Conservation (phyloP, 2,797 vertebrate genomes). For the Hypotaenidia okinawae region DNA sequence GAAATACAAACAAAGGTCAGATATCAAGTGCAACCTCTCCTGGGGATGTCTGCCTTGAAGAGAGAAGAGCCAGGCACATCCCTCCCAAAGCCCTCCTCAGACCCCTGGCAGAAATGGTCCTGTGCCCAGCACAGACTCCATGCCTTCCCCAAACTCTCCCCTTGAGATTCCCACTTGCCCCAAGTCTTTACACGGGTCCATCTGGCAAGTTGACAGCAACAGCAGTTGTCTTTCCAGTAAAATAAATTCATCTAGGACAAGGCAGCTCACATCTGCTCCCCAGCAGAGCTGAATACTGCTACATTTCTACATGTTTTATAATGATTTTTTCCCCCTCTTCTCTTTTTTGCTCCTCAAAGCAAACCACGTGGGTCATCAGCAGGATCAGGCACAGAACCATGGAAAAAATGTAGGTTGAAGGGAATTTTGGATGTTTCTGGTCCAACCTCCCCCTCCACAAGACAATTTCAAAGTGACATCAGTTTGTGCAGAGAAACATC, state of each 20-base stretch:
- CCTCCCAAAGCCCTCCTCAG: neutral
- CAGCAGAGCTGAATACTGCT: neutral
- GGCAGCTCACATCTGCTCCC: slow-evolving; percentile 43
- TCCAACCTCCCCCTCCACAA: neutral
- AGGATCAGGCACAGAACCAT: neutral
- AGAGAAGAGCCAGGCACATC: neutral
- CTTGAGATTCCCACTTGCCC: neutral
- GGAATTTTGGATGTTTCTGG: neutral
- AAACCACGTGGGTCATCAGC: neutral
- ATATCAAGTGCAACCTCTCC: neutral
- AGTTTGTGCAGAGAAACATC: neutral
- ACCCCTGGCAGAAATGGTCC: neutral
- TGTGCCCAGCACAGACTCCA: neutral
- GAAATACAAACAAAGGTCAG: neutral
- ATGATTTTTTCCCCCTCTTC: neutral
- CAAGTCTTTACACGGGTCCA: neutral
- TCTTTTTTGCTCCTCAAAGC: neutral
- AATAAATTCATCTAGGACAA: slow-evolving; percentile 7
- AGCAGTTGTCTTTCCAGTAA: slow-evolving; percentile 13
- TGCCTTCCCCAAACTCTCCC: neutral
- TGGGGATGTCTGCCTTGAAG: neutral
- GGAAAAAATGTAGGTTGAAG: neutral
- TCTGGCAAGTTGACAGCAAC: neutral
- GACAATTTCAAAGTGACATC: neutral
- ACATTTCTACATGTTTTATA: neutral